Percentiles rank a stretch among this genome's conserved stretches.
Evolutionary conservation across 2,797 vertebrate genomes (phyloP).

Genomic region (Poeciliopsis gracilis): DNA sequence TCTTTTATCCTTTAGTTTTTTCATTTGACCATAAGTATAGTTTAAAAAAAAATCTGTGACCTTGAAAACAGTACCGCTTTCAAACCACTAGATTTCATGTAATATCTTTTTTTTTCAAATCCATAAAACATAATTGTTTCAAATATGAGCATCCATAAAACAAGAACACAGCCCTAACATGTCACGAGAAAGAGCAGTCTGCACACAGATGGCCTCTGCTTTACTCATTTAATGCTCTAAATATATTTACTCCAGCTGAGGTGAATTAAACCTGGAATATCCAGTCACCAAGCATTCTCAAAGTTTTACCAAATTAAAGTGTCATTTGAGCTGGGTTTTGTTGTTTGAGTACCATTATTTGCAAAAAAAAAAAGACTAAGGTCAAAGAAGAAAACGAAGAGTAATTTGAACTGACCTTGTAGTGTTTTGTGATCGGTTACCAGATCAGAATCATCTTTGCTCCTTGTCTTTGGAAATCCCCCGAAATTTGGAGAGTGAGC

Average conservation of each 20-base stretch:
- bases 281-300: background rate
- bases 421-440: slow-evolving; percentile 2
- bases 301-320: background rate
- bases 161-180: slow-evolving; percentile 1
- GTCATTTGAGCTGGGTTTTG: background rate
- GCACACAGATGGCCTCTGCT: slow-evolving; percentile 6
- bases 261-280: background rate
- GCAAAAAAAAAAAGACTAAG: background rate
- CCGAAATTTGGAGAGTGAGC: slow-evolving; percentile 24
- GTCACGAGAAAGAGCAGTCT: slow-evolving; percentile 18
- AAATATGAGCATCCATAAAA: background rate
- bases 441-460: slow-evolving; percentile 2
- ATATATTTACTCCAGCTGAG: slow-evolving; percentile 3
- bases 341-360: background rate
- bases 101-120: background rate
- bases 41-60: too few species aligned
- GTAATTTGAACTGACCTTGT: slow-evolving; percentile 45
- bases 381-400: background rate
- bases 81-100: background rate
- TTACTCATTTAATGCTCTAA: slow-evolving; percentile 30
- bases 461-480: slow-evolving; percentile 2
- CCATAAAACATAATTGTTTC: background rate
- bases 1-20: background rate
- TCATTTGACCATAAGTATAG: background rate
- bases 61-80: background rate